Base-by-base conservation (phyloP, 2,797 vertebrate species). In the Sebastolobus altivelis region DNA sequence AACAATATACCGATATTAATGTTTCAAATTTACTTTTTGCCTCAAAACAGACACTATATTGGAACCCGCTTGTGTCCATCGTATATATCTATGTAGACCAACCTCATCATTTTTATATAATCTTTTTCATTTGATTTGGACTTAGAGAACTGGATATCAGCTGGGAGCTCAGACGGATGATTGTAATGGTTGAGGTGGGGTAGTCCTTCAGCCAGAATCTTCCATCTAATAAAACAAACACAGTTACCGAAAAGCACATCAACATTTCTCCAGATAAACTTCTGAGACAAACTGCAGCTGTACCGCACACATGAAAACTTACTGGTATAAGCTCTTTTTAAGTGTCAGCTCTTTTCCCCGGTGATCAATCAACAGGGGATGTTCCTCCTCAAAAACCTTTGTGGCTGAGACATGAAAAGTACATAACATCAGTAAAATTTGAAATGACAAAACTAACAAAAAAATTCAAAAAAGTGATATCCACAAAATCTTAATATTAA, bases 241-340 rank as follows among this genome's bases (percentile, higher is more conserved):
- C 6, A 14, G 11, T 43, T 27, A 71, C 14, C 10, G 1, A 29
- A 49, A 59, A 55, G 40, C 46, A 35, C 4, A 2, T 29, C 14
- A 3, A 43, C 58, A 70, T 70, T 63, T 58, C 25, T 54, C 8
- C 5, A 1, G 3, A 13, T 65, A 6, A 27, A 3, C 7, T 1
- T 37, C 4, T 37, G 20, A 14, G n/a, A 27, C 4, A 10, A 31
- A 3, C 18, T 25, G 40, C 6, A 35, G 29, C 37, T 67, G 2
- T 35, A 35, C 33, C 66, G 27, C 25, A 61, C 63, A 37, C 12
- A 20, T 31, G 18, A 27, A 65, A 49, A 89, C 92, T 79, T 80
- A 94, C 94, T 85, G 75, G 82, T 89, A 93, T 2, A 74, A 14
- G 33, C 54, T 70, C 65, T 86, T 87, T 38, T 49, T 84, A 4